Percentiles rank a stretch among this genome's conserved stretches.
These are phyloP conservation scores for Nymphalis urticae DNA, from an alignment of 2,888 invertebrate genomes.

Conservation along the genomic window DNA sequence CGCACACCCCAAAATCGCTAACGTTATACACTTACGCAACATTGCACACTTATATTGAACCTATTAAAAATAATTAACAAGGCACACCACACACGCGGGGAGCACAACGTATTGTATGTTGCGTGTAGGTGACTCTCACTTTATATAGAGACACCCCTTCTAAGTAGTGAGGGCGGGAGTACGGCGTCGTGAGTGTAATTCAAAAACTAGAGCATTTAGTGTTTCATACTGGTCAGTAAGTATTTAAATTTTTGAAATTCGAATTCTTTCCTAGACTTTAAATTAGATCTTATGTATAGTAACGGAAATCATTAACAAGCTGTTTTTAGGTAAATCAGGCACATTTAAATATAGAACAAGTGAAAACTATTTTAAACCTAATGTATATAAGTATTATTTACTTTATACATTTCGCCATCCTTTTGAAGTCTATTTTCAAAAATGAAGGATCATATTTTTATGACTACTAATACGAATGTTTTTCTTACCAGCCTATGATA, in stretches of 20 bases:
- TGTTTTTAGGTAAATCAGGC: too few relatives aligned
- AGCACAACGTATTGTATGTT: constrained; percentile 62
- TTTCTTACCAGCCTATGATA: too few relatives aligned
- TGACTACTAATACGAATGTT: too few relatives aligned
- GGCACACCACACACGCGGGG: constrained; percentile 67
- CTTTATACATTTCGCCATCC: too few relatives aligned
- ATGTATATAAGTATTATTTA: too few relatives aligned
- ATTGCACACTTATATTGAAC: constrained; percentile 62
- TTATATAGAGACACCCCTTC: constrained; percentile 78
- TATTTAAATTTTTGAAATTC: constrained; percentile 15
- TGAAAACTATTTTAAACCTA: too few relatives aligned
- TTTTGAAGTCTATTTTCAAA: too few relatives aligned
- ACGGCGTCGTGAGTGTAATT: constrained; percentile 28
- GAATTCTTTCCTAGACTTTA: not conserved
- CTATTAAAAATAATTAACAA: constrained; percentile 35
- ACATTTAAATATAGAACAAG: too few relatives aligned
- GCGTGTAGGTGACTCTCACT: constrained; percentile 66
- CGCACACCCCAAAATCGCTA: constrained; percentile 68
- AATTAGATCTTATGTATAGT: not conserved
- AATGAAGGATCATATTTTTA: too few relatives aligned
- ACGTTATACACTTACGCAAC: constrained; percentile 67
- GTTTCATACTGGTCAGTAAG: constrained; percentile 23
- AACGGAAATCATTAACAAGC: too few relatives aligned
- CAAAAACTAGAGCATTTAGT: constrained; percentile 41
- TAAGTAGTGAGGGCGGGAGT: constrained; percentile 58